These are phyloP conservation scores for Collichthys lucidus DNA, from an alignment of 2,113 vertebrate species.

Conservation along the genomic window DNA sequence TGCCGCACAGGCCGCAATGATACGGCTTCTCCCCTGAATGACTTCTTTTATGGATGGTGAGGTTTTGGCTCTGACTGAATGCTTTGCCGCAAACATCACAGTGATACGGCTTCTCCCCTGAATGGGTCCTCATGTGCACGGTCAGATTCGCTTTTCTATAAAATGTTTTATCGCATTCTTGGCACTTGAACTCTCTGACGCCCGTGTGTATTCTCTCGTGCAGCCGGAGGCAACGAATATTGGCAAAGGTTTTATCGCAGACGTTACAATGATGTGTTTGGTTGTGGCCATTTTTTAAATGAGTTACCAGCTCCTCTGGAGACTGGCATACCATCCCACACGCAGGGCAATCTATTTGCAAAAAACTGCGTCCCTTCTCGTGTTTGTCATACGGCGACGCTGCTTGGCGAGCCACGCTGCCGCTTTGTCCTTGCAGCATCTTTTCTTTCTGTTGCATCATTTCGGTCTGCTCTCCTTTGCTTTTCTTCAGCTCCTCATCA, in stretches of 20 bases:
- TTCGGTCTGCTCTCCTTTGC: neutral
- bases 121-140: neutral
- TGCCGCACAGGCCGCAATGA: neutral
- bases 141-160: neutral
- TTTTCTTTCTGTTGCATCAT: neutral
- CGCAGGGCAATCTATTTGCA: neutral
- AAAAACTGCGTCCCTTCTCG: neutral
- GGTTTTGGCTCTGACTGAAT: too few species aligned
- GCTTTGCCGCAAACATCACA: neutral
- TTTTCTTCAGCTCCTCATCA: neutral
- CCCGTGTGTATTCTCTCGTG: neutral
- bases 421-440: neutral
- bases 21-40: neutral
- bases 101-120: neutral
- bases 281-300: neutral
- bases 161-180: neutral
- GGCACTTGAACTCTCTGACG: neutral
- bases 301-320: neutral
- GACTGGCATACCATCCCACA: neutral
- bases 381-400: neutral
- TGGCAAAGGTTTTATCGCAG: neutral
- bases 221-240: rapidly evolving
- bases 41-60: neutral
- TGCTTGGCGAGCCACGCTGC: rapidly evolving
- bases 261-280: neutral